Evolutionary conservation across 2,888 invertebrate genomes (phyloP).

Genomic region (Villa cingulata): DNA sequence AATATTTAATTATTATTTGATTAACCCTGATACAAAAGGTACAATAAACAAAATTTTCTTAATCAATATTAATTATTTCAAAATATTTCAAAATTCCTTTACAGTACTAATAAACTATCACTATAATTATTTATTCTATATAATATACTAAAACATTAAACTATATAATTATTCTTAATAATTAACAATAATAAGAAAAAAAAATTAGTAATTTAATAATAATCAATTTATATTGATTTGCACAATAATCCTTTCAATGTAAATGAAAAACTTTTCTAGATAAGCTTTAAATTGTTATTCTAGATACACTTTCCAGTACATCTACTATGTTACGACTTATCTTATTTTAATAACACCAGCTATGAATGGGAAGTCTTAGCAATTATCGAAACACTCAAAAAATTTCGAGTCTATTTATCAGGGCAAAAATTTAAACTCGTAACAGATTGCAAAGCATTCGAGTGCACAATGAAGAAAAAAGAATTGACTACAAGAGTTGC

Average conservation of each 20-base stretch:
- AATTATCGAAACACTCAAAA: too few species aligned
- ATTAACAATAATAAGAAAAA: constrained; percentile 27
- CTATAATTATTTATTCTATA: constrained; percentile 40
- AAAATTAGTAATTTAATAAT: constrained; percentile 21
- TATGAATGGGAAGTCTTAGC: too few species aligned
- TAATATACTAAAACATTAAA: constrained; percentile 36
- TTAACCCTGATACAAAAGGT: constrained; percentile 63
- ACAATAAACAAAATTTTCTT: constrained; percentile 48
- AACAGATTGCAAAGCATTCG: too few species aligned
- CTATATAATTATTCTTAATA: constrained; percentile 37
- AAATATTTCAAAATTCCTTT: constrained; percentile 40
- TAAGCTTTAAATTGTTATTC: constrained; percentile 51
- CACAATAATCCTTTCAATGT: constrained; percentile 47
- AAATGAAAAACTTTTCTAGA: constrained; percentile 46
- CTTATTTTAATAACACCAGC: constrained; percentile 50
- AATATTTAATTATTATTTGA: constrained; percentile 37
- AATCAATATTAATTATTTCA: constrained; percentile 36
- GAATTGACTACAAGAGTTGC: too few species aligned
- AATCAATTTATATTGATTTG: constrained; percentile 32
- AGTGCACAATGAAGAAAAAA: too few species aligned
- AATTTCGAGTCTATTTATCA: too few species aligned
- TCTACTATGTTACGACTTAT: constrained; percentile 76
- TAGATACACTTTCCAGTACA: constrained; percentile 61
- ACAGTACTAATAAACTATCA: constrained; percentile 46
- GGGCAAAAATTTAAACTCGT: too few species aligned